phyloP scores from a whole-genome alignment of 2,113 vertebrate species.

The Leucosticte australis region DNA sequence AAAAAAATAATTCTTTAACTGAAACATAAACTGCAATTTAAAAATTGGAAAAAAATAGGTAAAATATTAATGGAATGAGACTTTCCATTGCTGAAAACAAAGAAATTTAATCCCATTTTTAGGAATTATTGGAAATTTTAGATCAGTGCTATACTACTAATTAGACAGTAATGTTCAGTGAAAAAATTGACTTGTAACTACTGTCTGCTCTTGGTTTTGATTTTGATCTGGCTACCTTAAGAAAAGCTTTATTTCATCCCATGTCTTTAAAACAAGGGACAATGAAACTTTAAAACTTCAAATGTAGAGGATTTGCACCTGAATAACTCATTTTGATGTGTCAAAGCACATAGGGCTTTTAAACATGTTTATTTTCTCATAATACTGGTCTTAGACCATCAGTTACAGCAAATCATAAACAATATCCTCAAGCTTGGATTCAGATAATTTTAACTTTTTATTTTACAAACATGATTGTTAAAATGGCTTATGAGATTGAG shows the following conservation, averaged over 20 bases:
- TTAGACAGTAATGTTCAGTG: accelerated
- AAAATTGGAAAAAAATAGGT: not conserved
- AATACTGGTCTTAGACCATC: not conserved
- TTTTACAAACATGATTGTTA: not conserved
- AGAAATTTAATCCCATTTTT: not conserved
- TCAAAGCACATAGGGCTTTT: not conserved
- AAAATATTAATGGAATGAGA: not conserved
- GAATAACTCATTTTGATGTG: not conserved
- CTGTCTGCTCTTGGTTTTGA: not conserved
- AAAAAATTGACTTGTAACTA: not conserved
- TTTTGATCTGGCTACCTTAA: not conserved
- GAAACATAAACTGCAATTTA: not conserved
- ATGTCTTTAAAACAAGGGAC: not conserved
- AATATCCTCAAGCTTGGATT: not conserved
- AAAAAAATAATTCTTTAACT: not conserved
- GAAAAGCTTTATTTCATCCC: not conserved
- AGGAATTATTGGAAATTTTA: not conserved
- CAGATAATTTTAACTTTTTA: not conserved
- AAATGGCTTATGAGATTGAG: not conserved
- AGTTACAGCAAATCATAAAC: not conserved
- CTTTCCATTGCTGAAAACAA: not conserved
- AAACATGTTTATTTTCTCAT: not conserved
- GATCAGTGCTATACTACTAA: not conserved
- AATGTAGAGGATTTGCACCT: not conserved
- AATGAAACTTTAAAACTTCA: not conserved